Base-by-base conservation (phyloP, 2,113 vertebrate species). In the Podocnemis expansa region DNA sequence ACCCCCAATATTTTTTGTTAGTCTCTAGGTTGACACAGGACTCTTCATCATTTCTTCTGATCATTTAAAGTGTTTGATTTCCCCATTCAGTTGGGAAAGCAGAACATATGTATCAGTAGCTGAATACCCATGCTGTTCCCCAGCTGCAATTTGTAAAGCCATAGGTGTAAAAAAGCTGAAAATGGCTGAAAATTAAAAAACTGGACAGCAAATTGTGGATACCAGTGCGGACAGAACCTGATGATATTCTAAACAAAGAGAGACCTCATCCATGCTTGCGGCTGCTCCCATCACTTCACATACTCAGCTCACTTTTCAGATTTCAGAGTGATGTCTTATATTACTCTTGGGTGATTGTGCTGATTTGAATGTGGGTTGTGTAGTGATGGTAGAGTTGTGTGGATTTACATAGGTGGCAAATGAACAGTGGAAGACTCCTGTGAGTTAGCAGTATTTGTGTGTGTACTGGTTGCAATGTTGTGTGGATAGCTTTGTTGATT, bases 41-140 rank as follows among this genome's bases (percentile, higher is more conserved):
- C 47, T 47, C 10, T 47, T 47, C 47, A 47, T 47, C 47, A 47
- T 47, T 47, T 47, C 47, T 27, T 29, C 25, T 58, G 56, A 29
- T 14, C 55, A 63, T 79, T 5, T 24, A 8, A 82, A 11, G 1
- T 0, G 7, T 38, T 51, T 88, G 43, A 10, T 84, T 88, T 88
- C 47, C 78, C 83, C 14, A 17, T 27, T 34, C 47, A 58, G 0
- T 43, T 1, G 0, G 9, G 11, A 8, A 81, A 58, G 29, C 19
- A 75, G 86, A 82, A 47, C 9, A 43, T 0, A 0, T 2, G 16
- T 67, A 38, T 67, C 21, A 67, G 34, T n/a, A 67, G 63, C n/a
- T 16, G 8, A n/a, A n/a, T 21, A 8, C 16, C 34, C 34, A 38
- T 67, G 63, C 17, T 67, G 63, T 19, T 34, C 17, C 34, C n/a